These are phyloP conservation scores for Loris lydekkerianus DNA, from an alignment of 2,797 vertebrate species.

Conservation along the genomic window DNA sequence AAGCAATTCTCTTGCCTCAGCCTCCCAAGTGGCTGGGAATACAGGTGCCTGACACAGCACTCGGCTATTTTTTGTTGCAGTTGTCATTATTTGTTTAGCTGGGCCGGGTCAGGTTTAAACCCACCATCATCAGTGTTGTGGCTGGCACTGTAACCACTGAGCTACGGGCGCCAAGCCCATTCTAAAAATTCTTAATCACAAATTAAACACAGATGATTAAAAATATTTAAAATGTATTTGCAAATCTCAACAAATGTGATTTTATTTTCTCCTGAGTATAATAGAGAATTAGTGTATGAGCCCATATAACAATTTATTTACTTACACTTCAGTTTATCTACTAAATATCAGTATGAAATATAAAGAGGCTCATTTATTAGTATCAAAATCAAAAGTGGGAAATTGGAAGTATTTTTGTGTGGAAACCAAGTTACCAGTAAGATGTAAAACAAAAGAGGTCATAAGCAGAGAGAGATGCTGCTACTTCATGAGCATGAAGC, in stretches of 20 bases:
- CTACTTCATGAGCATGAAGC: slow-evolving; percentile 3
- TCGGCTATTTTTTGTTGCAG: no score
- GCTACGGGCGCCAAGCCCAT: no score
- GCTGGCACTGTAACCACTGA: no score
- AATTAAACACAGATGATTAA: slow-evolving; percentile 43
- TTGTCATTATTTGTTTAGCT: no score
- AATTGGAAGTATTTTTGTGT: slow-evolving; percentile 48
- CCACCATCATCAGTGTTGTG: no score
- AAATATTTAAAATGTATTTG: slow-evolving; percentile 55
- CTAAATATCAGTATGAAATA: slow-evolving; percentile 24
- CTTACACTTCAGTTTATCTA: neutral
- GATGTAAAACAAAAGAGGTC: slow-evolving; percentile 11
- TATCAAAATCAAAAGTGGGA: slow-evolving; percentile 49
- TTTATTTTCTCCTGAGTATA: slow-evolving; percentile 35
- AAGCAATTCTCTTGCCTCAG: no score
- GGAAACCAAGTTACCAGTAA: neutral
- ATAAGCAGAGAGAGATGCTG: neutral
- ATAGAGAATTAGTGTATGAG: slow-evolving; percentile 14
- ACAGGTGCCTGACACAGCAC: no score
- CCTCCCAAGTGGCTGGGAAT: no score
- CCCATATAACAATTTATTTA: slow-evolving; percentile 5
- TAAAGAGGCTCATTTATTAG: slow-evolving; percentile 43
- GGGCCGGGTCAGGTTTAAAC: no score
- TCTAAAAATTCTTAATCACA: slow-evolving; percentile 61
- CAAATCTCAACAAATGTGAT: slow-evolving; percentile 49